These are phyloP conservation scores for Eira barbara DNA, from an alignment of 2,113 vertebrate genomes.

Conservation along the genomic window DNA sequence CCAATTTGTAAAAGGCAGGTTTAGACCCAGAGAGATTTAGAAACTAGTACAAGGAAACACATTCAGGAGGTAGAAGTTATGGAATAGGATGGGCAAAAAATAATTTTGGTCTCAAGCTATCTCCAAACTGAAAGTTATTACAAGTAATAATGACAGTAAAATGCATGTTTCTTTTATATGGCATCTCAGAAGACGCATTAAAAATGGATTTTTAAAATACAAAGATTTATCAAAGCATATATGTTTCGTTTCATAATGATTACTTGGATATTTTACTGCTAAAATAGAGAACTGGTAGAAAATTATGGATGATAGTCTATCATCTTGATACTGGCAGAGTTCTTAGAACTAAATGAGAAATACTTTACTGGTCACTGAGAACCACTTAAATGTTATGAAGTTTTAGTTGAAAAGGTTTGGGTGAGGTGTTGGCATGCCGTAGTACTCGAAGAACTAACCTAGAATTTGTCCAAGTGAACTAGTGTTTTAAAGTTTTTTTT, in stretches of 20 bases:
- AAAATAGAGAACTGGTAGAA: neutral
- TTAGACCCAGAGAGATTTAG: neutral
- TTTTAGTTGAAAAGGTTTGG: neutral
- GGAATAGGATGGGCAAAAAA: neutral
- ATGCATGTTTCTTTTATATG: neutral
- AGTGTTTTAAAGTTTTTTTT: neutral
- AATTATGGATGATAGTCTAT: neutral
- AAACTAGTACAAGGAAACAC: neutral
- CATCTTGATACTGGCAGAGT: neutral
- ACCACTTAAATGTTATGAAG: neutral
- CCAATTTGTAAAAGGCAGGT: neutral
- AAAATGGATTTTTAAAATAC: neutral
- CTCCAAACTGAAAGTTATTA: neutral
- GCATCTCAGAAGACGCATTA: neutral
- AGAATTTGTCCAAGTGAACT: neutral
- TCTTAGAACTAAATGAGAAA: neutral
- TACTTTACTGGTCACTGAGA: neutral
- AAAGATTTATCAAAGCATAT: neutral
- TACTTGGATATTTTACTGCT: neutral
- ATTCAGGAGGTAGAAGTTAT: neutral
- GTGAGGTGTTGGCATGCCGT: neutral
- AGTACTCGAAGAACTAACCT: neutral
- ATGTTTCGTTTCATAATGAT: neutral
- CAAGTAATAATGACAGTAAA: neutral
- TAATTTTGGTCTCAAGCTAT: neutral